Conservation (phyloP, 2,113 vertebrate genomes). For the Thalassarche chlororhynchos region DNA sequence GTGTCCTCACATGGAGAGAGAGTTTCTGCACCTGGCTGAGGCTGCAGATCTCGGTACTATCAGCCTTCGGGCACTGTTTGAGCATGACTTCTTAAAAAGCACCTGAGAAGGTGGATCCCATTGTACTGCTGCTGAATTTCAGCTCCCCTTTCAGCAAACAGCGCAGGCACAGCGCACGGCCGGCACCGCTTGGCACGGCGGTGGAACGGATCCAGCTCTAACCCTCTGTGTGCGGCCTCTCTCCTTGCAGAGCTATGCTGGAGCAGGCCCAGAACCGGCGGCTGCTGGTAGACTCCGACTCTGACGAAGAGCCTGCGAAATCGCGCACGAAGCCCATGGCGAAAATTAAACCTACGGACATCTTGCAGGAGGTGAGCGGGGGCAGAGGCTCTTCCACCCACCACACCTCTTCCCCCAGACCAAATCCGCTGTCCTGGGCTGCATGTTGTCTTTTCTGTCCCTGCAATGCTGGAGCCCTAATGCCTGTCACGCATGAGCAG, state of each 20-base stretch:
- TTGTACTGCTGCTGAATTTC: background rate
- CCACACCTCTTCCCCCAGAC: background rate
- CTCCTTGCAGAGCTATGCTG: constrained; percentile 82
- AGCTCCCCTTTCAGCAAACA: background rate
- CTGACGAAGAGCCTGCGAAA: constrained; percentile 58
- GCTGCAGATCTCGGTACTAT: rapidly evolving
- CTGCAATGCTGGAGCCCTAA: background rate
- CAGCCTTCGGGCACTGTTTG: background rate
- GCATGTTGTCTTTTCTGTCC: background rate
- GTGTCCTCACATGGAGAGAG: rapidly evolving
- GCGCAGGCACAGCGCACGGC: rapidly evolving
- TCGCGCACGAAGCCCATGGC: rapidly evolving
- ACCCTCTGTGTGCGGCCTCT: rapidly evolving
- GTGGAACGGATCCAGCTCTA: background rate
- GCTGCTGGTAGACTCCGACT: constrained; percentile 86
- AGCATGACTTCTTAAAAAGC: background rate
- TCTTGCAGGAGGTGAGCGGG: constrained; percentile 76
- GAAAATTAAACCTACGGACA: constrained; percentile 79
- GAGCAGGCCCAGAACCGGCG: constrained; percentile 79
- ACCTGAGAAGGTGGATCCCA: background rate
- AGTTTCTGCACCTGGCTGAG: background rate
- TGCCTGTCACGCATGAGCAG: background rate
- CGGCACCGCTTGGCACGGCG: rapidly evolving
- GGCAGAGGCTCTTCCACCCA: background rate
- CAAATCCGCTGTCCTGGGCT: rapidly evolving